Evolutionary conservation across 2,888 invertebrate genomes (phyloP).

Genomic region (Octodonta nipae): DNA sequence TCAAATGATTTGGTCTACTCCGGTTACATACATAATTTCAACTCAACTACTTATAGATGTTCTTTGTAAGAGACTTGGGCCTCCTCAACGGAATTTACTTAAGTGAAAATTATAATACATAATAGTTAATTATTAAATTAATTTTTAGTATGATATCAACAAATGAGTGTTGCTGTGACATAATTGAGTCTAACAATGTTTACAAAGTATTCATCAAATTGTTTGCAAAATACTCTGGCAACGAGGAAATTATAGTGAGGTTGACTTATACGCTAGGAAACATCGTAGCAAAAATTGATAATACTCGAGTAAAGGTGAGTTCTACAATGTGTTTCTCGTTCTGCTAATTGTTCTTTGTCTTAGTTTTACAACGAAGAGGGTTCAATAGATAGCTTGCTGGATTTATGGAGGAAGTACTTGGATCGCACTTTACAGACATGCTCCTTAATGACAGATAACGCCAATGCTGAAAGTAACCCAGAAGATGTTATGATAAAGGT

Average conservation of each 20-base stretch:
- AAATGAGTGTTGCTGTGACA: slow-evolving; percentile 52
- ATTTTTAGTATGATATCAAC: slow-evolving; percentile 74
- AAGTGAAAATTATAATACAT: no score
- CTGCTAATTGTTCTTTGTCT: slow-evolving; percentile 8
- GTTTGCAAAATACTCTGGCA: slow-evolving; percentile 52
- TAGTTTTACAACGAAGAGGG: slow-evolving; percentile 45
- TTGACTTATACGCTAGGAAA: slow-evolving; percentile 75
- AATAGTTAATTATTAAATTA: no score
- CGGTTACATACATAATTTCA: no score
- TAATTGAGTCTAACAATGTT: slow-evolving; percentile 44
- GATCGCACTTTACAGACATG: slow-evolving; percentile 36
- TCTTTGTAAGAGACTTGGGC: no score
- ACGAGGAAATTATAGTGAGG: slow-evolving; percentile 60
- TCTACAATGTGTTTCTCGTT: slow-evolving; percentile 4
- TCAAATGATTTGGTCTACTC: no score
- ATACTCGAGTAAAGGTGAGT: slow-evolving; percentile 47
- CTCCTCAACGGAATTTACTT: no score
- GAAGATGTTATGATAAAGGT: slow-evolving; percentile 61
- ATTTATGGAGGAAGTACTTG: slow-evolving; percentile 40
- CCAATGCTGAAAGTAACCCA: slow-evolving; percentile 35
- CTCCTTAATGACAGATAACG: slow-evolving; percentile 30
- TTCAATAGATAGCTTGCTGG: slow-evolving; percentile 40
- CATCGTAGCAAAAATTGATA: slow-evolving; percentile 65
- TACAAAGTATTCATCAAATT: slow-evolving; percentile 47
- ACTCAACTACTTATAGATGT: no score